Base-by-base conservation (phyloP, 2,888 invertebrate genomes). In the Macropis europaea region DNA sequence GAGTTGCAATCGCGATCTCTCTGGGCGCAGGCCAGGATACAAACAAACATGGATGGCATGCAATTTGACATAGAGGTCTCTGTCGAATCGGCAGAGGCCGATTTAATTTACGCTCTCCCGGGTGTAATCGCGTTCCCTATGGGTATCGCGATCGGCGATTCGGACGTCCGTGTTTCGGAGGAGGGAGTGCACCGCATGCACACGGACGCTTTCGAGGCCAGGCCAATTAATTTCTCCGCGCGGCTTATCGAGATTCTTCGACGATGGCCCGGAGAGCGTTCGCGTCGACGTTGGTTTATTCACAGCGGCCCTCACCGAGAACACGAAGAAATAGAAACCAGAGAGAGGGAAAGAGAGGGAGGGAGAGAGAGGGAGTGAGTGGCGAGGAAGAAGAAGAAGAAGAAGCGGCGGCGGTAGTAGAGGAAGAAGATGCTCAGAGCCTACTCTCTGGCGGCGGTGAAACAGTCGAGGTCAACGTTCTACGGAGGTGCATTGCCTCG, bases 401-500 rank as follows among this genome's bases (percentile, higher is more conserved):
- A 24, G 13, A 28, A 42, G 57, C 43, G 34, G 48, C 24, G 32
- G 54, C 45, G 17, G 38, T 42, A 15, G 38, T 53, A 40, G 62
- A 47, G 52, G 59, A 63, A 61, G 52, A 67, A n/a, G n/a, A n/a
- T n/a, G n/a, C n/a, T n/a, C n/a, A 70, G 73, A 73, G 59, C 57
- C 52, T 48, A 61, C 59, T 71, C 59, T 50, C 60, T 43, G n/a
- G n/a, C 59, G 77, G 59, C 61, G 67, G 66, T 64, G 79, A 71
- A 74, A 74, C 76, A 75, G 67, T 54, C 71, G 84, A 73, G 85
- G 88, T 89, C 89, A 88, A 88, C 76, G 88, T 76, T 84, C 88
- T 80, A 75, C 68, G 63, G 84, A 82, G 84, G 89, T 89, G 84
- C 89, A 89, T 88, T 88, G 89, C 88, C 89, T 87, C 82, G 81